phyloP scores from a whole-genome alignment of 2,888 invertebrate species.

The Gortyna flavago region DNA sequence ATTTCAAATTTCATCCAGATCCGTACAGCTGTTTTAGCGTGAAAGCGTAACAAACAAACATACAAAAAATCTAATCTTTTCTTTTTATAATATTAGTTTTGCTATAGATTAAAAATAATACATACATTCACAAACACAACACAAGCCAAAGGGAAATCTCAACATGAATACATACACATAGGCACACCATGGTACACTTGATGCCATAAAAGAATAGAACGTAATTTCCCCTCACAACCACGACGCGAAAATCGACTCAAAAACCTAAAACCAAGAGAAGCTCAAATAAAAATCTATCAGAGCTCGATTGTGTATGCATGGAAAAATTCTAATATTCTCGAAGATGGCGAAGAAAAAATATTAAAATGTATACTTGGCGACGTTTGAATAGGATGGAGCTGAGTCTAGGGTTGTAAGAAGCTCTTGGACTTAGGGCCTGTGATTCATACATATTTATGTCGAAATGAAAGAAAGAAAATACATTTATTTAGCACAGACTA shows the following conservation, averaged over 20 bases:
- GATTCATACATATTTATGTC: constrained; percentile 43
- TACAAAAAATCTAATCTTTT: too few species aligned
- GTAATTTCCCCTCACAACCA: constrained; percentile 12
- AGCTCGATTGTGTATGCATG: constrained; percentile 63
- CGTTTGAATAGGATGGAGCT: constrained; percentile 57
- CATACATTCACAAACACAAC: too few species aligned
- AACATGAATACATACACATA: neutral
- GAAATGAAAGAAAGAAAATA: too few species aligned
- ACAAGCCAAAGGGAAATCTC: too few species aligned
- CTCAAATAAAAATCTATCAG: constrained; percentile 64
- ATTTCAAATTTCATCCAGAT: too few species aligned
- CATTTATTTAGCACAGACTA: too few species aligned
- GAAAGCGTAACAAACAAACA: too few species aligned
- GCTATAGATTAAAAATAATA: too few species aligned
- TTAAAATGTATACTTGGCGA: constrained; percentile 62
- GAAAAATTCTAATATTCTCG: constrained; percentile 66
- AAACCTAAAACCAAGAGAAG: constrained; percentile 30
- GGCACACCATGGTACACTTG: neutral
- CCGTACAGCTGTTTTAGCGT: too few species aligned
- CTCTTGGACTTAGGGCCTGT: constrained; percentile 6
- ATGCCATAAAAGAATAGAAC: neutral
- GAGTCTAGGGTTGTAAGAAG: constrained; percentile 29
- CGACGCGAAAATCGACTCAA: constrained; percentile 12
- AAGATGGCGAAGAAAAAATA: constrained; percentile 50
- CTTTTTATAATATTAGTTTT: too few species aligned